phyloP scores from a whole-genome alignment of 2,888 invertebrate species.

The Apantesis nais region DNA sequence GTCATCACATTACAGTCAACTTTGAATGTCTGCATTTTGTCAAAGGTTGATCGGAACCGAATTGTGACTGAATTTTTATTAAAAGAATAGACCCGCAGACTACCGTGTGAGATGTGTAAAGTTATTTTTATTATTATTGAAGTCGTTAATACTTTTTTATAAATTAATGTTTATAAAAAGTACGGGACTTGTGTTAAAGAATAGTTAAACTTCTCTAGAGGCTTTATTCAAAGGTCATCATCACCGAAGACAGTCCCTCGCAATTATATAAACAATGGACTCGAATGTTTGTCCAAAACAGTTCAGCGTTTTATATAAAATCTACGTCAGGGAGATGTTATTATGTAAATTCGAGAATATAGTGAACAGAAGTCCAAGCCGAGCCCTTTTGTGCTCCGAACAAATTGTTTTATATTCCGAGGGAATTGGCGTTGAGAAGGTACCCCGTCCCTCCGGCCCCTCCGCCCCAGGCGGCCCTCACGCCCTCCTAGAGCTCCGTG shows the following conservation, averaged over 20 bases:
- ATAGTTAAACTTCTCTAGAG: neutral
- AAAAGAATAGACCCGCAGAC: too few relatives aligned
- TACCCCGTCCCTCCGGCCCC: slow-evolving; percentile 22
- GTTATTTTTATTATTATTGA: too few relatives aligned
- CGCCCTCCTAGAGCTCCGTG: slow-evolving; percentile 17
- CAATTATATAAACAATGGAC: slow-evolving; percentile 14
- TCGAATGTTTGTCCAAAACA: slow-evolving; percentile 19
- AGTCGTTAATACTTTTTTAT: neutral
- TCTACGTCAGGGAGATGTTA: slow-evolving; percentile 50
- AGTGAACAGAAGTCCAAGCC: slow-evolving; percentile 57
- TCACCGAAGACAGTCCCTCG: neutral
- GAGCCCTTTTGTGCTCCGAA: slow-evolving; percentile 59
- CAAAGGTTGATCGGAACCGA: too few relatives aligned
- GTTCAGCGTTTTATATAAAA: slow-evolving; percentile 38
- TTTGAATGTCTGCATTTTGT: too few relatives aligned
- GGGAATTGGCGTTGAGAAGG: slow-evolving; percentile 43
- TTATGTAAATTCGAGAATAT: slow-evolving; percentile 58
- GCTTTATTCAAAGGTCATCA: neutral
- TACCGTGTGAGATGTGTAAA: too few relatives aligned
- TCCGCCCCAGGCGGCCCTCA: neutral
- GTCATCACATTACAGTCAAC: too few relatives aligned
- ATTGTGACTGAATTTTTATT: too few relatives aligned
- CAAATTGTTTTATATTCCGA: slow-evolving; percentile 64
- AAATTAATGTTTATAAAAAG: too few relatives aligned
- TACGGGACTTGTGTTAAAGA: neutral